Conservation (phyloP, 2,888 invertebrate genomes). For the Rhingia rostrata region DNA sequence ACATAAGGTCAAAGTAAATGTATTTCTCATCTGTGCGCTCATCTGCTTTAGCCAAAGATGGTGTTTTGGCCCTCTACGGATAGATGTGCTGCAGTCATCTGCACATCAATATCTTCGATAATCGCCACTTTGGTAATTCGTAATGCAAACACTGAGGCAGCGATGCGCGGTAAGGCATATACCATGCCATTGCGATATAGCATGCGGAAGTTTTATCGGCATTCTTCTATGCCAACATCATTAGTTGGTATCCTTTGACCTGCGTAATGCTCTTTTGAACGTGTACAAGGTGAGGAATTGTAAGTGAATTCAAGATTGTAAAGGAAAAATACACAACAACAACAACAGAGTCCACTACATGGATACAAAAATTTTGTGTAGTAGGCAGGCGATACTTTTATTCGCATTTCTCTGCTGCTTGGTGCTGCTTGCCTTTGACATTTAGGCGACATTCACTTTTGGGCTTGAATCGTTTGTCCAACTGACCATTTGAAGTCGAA, state of each 20-base stretch:
- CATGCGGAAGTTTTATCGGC: conserved; percentile 74
- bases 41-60: conserved; percentile 56
- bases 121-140: conserved; percentile 74
- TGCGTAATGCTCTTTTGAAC: conserved; percentile 54
- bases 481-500: no score
- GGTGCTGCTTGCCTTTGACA: not conserved
- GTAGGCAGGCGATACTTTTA: conserved; percentile 1
- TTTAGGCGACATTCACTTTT: no score
- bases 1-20: conserved; percentile 72
- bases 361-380: conserved; percentile 13
- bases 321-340: conserved; percentile 2
- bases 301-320: conserved; percentile 51
- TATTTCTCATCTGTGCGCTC: conserved; percentile 69
- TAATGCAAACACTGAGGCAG: conserved; percentile 66
- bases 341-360: not conserved
- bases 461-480: no score
- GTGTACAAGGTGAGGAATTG: conserved; percentile 69
- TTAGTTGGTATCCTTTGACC: conserved; percentile 73
- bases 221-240: conserved; percentile 72
- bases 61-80: conserved; percentile 48
- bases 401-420: not conserved
- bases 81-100: conserved; percentile 60
- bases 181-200: conserved; percentile 29
- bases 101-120: conserved; percentile 73
- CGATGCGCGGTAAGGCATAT: not conserved